Conservation (phyloP, 1,140 invertebrate species). For the Drosophila arawakana region DNA sequence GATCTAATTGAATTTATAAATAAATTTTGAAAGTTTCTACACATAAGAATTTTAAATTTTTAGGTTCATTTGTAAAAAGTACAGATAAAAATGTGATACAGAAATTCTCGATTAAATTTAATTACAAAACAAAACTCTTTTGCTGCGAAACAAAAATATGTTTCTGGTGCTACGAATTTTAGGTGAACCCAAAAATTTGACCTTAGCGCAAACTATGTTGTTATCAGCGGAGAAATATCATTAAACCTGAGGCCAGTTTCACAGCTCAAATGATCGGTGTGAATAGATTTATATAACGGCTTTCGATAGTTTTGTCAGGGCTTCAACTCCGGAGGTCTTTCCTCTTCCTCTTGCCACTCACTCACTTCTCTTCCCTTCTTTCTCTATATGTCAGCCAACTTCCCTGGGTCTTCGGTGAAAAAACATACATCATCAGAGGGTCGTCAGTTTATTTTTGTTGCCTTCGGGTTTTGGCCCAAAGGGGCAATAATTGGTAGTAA, state of each 20-base stretch:
- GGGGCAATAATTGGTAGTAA: conserved; percentile 47
- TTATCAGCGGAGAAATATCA: conserved; percentile 1
- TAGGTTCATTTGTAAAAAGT: too few relatives aligned
- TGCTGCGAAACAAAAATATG: too few relatives aligned
- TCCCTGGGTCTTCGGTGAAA: conserved; percentile 9
- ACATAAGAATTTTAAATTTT: too few relatives aligned
- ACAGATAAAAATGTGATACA: too few relatives aligned
- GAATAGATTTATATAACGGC: conserved; percentile 76
- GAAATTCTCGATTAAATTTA: too few relatives aligned
- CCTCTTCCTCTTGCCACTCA: conserved; percentile 25
- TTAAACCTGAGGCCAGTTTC: conserved; percentile 37
- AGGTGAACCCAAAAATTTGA: conserved; percentile 11
- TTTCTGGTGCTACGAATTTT: not conserved
- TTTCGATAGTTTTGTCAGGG: conserved; percentile 50
- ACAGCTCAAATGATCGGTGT: conserved; percentile 39
- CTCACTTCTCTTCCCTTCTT: not conserved
- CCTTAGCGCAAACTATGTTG: conserved; percentile 8
- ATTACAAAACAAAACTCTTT: too few relatives aligned
- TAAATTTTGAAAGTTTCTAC: too few relatives aligned
- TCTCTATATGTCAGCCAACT: not conserved
- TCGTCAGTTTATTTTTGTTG: conserved; percentile 15
- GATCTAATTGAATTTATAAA: too few relatives aligned
- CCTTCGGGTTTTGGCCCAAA: conserved; percentile 13
- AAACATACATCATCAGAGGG: conserved; percentile 46
- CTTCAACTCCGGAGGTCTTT: conserved; percentile 17